Evolutionary conservation across 2,888 invertebrate species (phyloP).

Genomic region (Tetragonula carbonaria): DNA sequence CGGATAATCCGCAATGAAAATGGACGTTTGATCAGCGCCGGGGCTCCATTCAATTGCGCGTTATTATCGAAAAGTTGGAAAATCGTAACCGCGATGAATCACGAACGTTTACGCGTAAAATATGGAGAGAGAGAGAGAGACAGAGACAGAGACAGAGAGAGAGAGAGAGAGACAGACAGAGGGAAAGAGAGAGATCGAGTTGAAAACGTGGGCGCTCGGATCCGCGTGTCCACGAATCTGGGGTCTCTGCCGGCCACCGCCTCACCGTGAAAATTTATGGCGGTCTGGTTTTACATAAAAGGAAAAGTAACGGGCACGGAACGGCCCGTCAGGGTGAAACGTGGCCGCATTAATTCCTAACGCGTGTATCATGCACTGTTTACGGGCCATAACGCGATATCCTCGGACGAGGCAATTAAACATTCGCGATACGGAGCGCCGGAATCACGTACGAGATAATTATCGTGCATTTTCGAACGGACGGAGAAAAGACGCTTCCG

Average conservation of each 20-base stretch:
- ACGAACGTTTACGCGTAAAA: constrained; percentile 51
- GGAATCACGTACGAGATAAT: constrained; percentile 50
- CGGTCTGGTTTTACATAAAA: constrained; percentile 40
- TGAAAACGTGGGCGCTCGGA: constrained; percentile 14
- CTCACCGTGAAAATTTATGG: constrained; percentile 44
- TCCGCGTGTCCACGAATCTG: neutral
- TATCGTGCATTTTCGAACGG: constrained; percentile 43
- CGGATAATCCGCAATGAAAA: constrained; percentile 26
- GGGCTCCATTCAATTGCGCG: constrained; percentile 42
- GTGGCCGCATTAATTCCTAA: constrained; percentile 50
- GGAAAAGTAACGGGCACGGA: constrained; percentile 40
- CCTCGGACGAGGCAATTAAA: constrained; percentile 58
- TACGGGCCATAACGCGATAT: constrained; percentile 58
- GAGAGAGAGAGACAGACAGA: neutral
- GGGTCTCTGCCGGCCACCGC: neutral
- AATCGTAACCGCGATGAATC: constrained; percentile 59
- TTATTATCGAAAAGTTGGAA: constrained; percentile 43
- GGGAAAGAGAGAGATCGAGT: too few species aligned
- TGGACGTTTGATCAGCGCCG: constrained; percentile 10
- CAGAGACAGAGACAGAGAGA: too few species aligned
- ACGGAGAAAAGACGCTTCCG: constrained; percentile 24
- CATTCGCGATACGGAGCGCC: constrained; percentile 44
- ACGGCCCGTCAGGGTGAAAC: constrained; percentile 39
- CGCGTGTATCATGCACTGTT: constrained; percentile 55
- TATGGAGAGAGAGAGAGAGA: constrained; percentile 21